Conservation (phyloP, 1,140 invertebrate species). For the Acromyrmex echinatior region DNA sequence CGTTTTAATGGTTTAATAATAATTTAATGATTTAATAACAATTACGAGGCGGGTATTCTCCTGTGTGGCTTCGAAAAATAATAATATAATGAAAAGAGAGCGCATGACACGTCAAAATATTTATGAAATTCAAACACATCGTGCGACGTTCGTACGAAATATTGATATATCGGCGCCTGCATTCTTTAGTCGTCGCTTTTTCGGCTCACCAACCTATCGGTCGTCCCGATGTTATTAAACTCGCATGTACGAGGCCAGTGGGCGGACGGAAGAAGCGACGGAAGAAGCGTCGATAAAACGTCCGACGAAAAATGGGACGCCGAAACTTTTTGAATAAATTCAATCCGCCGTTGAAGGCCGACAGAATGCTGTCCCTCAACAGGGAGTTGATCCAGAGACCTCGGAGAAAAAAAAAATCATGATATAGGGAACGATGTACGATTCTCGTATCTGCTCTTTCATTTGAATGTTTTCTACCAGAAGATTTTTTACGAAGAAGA, state of each 20-base stretch:
- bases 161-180: constrained; percentile 42
- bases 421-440: background rate
- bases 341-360: constrained; percentile 66
- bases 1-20: constrained; percentile 1
- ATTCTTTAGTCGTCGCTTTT: constrained; percentile 14
- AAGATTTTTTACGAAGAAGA: background rate
- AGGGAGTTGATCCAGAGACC: constrained; percentile 55
- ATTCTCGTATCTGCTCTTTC: too few relatives aligned
- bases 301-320: constrained; percentile 44
- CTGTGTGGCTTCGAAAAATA: background rate
- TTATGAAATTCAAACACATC: background rate
- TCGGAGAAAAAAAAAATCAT: constrained; percentile 31
- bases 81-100: background rate
- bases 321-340: constrained; percentile 77
- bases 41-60: background rate
- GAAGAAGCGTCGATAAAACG: constrained; percentile 56
- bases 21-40: constrained; percentile 5
- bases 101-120: constrained; percentile 29
- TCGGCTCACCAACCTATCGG: background rate
- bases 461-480: background rate
- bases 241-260: constrained; percentile 32
- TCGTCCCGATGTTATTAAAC: constrained; percentile 54
- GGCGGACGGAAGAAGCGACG: constrained; percentile 30
- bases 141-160: constrained; percentile 32
- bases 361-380: constrained; percentile 41